Evolutionary conservation across 2,797 vertebrate species (phyloP).

Genomic region (Ceyx erithaca): DNA sequence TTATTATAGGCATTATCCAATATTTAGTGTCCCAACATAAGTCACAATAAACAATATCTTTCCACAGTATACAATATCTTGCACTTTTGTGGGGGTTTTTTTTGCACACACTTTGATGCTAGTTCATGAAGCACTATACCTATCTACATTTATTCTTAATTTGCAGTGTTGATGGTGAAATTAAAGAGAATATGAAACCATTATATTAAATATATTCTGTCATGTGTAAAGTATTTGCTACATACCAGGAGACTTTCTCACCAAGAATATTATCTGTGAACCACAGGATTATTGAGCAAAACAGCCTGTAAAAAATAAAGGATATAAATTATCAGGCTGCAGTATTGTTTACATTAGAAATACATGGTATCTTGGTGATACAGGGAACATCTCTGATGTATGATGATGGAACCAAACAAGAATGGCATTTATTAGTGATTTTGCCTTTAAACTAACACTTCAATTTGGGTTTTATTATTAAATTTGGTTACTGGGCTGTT

Average conservation of each 20-base stretch:
- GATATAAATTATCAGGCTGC: not conserved
- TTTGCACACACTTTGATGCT: not conserved
- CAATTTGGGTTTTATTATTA: not conserved
- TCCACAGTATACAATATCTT: not conserved
- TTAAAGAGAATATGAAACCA: not conserved
- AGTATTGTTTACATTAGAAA: not conserved
- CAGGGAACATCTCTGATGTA: not conserved
- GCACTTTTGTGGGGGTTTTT: fast-evolving
- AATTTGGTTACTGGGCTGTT: not conserved
- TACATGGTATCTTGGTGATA: not conserved
- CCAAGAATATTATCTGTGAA: not conserved
- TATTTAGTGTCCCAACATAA: not conserved
- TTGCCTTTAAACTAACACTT: not conserved
- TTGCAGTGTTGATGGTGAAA: not conserved
- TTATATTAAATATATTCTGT: not conserved
- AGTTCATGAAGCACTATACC: not conserved
- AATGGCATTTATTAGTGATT: not conserved
- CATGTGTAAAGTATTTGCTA: not conserved
- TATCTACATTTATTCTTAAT: not conserved
- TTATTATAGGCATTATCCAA: not conserved
- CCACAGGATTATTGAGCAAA: not conserved
- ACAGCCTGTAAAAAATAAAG: not conserved
- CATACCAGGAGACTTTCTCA: not conserved
- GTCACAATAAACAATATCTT: not conserved
- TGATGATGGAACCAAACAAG: not conserved